Base-by-base conservation (phyloP, 2,113 vertebrate genomes). In the Carettochelys insculpta region DNA sequence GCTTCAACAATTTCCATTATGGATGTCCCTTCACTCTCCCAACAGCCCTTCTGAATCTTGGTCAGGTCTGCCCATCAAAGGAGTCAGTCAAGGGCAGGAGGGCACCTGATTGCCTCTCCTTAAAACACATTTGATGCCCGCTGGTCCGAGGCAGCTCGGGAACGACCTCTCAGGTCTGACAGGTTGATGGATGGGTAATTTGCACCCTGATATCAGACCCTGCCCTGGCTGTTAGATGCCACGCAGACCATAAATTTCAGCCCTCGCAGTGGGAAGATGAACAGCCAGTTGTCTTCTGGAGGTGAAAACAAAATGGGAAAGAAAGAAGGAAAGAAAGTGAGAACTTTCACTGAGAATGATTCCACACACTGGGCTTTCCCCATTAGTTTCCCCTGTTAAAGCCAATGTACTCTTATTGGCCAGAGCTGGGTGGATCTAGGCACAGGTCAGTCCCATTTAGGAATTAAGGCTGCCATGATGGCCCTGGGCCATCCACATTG, bases 111-210 rank as follows among this genome's bases (percentile, higher is more conserved):
- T 48, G 75, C 38, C 31, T 61, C 68, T 81, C 11, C 25, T 27
- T 13, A 34, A 45, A 50, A 75, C n/a, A 45, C 78, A 56, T 38
- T 80, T 24, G 61, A 73, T 54, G 34, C 29, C 51, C 24, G 14
- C 41, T 73, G 79, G 31, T 34, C 79, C 51, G 29, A 75, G 58
- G 50, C 68, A 80, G 12, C 22, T 80, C 77, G 52, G 51, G 11
- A 25, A 3, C 29, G 13, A 31, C 71, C 71, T 87, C 87, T 87
- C 3, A 43, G 4, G 41, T 65, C 77, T 82, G 90, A 93, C 91
- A 95, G 81, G 41, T 82, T 92, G 91, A 93, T 53, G 85, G 77
- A 88, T 82, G 92, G 85, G 81, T 91, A 86, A 82, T 80, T 94
- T 83, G 13, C 50, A 34, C 56, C 85, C 53, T 83, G 73, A 90